A percentile compares a stretch with the other conserved stretches of the same genome.
Evolutionary conservation across 2,888 invertebrate genomes (phyloP).

Genomic region (Geophilus truncorum): DNA sequence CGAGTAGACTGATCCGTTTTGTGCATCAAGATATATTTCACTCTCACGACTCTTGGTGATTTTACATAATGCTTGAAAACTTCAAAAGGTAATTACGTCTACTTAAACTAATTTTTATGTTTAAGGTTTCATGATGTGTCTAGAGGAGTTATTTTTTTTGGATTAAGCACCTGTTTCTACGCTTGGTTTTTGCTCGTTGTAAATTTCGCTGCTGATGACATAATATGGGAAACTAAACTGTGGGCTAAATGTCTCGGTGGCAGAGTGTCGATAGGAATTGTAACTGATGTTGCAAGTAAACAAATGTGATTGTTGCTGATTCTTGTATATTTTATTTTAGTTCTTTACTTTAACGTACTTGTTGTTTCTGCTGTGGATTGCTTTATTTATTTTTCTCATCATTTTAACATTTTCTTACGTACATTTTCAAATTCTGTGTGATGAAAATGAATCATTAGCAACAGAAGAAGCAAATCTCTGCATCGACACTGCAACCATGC

Average conservation of each 20-base stretch:
- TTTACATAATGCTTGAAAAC: neutral
- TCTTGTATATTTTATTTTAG: neutral
- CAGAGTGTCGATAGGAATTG: neutral
- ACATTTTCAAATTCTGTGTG: neutral
- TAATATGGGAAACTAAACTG: neutral
- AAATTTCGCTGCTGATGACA: neutral
- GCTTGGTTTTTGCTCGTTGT: neutral
- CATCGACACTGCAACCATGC: conserved; percentile 11
- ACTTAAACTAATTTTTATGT: neutral
- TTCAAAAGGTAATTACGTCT: neutral
- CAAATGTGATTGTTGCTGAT: neutral
- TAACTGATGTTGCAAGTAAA: neutral
- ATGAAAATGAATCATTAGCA: neutral
- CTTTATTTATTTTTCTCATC: neutral
- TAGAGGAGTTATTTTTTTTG: neutral
- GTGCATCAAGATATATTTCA: neutral
- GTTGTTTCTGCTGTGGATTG: neutral
- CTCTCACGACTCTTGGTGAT: neutral
- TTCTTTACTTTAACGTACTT: neutral
- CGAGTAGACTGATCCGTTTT: neutral
- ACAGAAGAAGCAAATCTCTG: neutral
- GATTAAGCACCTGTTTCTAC: neutral
- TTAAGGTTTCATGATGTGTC: neutral
- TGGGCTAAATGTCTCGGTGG: neutral
- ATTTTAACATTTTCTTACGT: conserved; percentile 12